Conservation (phyloP, 2,888 invertebrate species). For the Leptinotarsa rubiginosa region DNA sequence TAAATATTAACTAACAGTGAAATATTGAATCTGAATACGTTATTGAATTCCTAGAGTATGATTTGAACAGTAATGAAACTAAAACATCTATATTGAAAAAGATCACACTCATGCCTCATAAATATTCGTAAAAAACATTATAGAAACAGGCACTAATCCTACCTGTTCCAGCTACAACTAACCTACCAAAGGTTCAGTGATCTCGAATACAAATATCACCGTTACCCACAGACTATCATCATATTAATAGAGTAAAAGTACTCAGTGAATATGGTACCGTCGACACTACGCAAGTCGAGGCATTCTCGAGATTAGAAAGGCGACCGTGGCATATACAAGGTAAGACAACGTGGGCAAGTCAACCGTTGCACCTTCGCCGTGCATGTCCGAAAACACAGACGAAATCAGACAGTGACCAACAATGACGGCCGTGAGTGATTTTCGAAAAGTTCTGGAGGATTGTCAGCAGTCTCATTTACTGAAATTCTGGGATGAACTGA, state of each 20-base stretch:
- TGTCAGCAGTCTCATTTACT: constrained; percentile 53
- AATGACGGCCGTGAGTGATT: constrained; percentile 46
- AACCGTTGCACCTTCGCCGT: constrained; percentile 37
- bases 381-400: constrained; percentile 26
- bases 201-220: neutral
- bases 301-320: constrained; percentile 46
- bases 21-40: too few relatives aligned
- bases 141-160: neutral
- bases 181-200: neutral
- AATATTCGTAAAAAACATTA: neutral
- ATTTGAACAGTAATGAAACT: too few relatives aligned
- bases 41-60: too few relatives aligned
- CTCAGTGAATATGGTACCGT: constrained; percentile 9
- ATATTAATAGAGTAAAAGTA: constrained; percentile 36
- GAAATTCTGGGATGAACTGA: constrained; percentile 51
- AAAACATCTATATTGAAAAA: too few relatives aligned
- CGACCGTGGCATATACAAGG: constrained; percentile 49
- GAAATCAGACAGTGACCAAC: constrained; percentile 25
- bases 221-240: constrained; percentile 10
- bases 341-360: constrained; percentile 36
- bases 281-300: constrained; percentile 32
- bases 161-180: neutral
- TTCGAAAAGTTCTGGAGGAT: constrained; percentile 46
- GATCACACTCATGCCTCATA: too few relatives aligned
- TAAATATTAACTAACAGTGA: too few relatives aligned